Evolutionary conservation across 2,113 vertebrate species (phyloP), one percentile per base, ranked within the genome.

Genomic region (Tupaia tana): DNA sequence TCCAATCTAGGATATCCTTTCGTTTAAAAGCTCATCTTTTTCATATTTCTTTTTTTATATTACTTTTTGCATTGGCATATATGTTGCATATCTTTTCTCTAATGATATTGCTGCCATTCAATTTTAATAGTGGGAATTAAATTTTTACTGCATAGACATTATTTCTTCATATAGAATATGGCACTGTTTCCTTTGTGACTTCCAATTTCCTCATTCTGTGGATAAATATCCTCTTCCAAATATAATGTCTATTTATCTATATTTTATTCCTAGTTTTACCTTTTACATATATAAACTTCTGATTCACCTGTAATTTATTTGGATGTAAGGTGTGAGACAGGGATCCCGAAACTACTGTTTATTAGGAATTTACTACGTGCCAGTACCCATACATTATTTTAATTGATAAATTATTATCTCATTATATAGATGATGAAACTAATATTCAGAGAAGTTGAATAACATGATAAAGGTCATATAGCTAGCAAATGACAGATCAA

Each of bases 261-360:
- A 85, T 85, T 71, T 77, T 34, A 86, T 80, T 61, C 11, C 7
- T 81, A 83, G 58, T 87, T 84, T 87, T 81, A 87, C 20, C 90
- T 90, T 61, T 43, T 66, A 80, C 14, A 66, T 69, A 77, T 67
- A 12, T 67, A 77, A 91, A 59, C 64, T 11, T 88, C 75, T 43
- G 10, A 81, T 74, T 31, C 31, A 66, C 27, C 5, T 64, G 9
- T 2, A 69, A 84, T 93, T 93, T 92, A 79, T 66, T 92, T 83
- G 66, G 16, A 58, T 56, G 3, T 8, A 87, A 82, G 24, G 27
- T 86, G 2, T 66, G 22, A 81, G 52, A 74, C 6, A 59, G 3
- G 25, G 3, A 70, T 58, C 11, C 9, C 92, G 5, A 89, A 89
- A 83, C 25, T 67, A 59, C 19, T 19, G 67, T 61, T 80, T 90